Base-by-base conservation (phyloP, 2,113 vertebrate genomes). In the Grammatotria lemairii region DNA sequence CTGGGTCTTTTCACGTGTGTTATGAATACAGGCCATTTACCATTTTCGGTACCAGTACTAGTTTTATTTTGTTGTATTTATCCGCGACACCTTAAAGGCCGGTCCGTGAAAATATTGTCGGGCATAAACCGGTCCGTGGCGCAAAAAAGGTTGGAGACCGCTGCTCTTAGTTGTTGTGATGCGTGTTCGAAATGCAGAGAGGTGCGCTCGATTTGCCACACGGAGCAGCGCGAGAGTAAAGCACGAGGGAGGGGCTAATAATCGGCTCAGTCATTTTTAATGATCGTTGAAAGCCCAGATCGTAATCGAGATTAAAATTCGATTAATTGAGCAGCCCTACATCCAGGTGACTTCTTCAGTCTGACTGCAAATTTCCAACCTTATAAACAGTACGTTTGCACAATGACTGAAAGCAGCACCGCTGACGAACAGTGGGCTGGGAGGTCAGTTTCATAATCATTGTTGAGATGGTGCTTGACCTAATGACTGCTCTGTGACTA, bases 261-360 rank as follows among this genome's bases (percentile, higher is more conserved):
- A 51, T 51, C 17, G 49, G 5, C 49, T n/a, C 19, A 1, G 9
- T 53, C 9, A 2, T 53, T n/a, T n/a, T 10, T 53, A 53, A 10
- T n/a, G 51, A 53, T 53, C 1, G 51, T 21, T 53, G 51, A 53
- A 53, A 53, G 51, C 9, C 19, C 51, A 4, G 51, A 53, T 53
- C 19, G 9, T 53, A 53, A 6, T 53, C 19, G 0, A 0, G 51
- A 4, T 53, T 21, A 11, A 53, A 21, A 21, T 21, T 53, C 0
- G 9, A 53, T 21, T 53, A 11, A 53, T 6, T 4, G 19, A 53
- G 51, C 51, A 53, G 19, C 19, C 0, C 51, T 53, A 53, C 47
- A 51, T 19, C 17, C 47, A 19, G n/a, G 51, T 54, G 23, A 57
- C 54, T 57, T 0, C 55, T 16, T 28, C 55, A 57, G 23, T 28